Evolutionary conservation across 2,113 vertebrate species (phyloP), one percentile per base, ranked within the genome.

Genomic region (Ceuthmochares aereus): DNA sequence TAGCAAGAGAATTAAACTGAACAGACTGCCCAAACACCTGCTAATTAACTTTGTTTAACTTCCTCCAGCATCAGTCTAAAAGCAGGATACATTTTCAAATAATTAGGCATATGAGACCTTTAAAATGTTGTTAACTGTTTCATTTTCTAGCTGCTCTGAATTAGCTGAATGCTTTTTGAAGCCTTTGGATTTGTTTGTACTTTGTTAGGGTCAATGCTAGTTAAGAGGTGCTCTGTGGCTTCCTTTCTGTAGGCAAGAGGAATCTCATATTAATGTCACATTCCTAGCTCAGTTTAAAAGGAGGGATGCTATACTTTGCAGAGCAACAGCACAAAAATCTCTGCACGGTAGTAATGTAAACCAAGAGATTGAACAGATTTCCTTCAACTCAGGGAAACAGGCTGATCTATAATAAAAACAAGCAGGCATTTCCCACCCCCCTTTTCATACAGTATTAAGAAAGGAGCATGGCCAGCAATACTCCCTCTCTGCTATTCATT

Each of bases 11-110:
- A 94, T 94, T 92, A 95, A 89, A 92, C 67, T 49, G 40, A 89
- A 32, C 80, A 94, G 67, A 92, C 63, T 69, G 55, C 76, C 63
- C 51, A 84, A 94, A 94, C 86, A 96, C 76, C 67, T 92, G 79
- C 37, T 83, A 90, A 93, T 96, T 88, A 64, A 47, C 74, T 83
- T 74, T 27, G 14, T 63, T 93, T 80, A 69, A 90, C 91, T 84
- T 96, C 86, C 67, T 92, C 30, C 49, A 66, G 12, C 88, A 83
- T 76, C 54, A 69, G 72, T 67, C 55, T 66, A 64, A 0, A 2
- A 74, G 40, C 51, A 92, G 87, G 80, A 91, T 77, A 66, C 11
- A 12, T 8, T 93, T 96, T 89, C 77, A 87, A 80, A 81, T 58
- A 87, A 87, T 91, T 86, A 74, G 56, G 19, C 20, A 70, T 72